phyloP scores from a whole-genome alignment of 2,888 invertebrate genomes.

The Polietes domitor region DNA sequence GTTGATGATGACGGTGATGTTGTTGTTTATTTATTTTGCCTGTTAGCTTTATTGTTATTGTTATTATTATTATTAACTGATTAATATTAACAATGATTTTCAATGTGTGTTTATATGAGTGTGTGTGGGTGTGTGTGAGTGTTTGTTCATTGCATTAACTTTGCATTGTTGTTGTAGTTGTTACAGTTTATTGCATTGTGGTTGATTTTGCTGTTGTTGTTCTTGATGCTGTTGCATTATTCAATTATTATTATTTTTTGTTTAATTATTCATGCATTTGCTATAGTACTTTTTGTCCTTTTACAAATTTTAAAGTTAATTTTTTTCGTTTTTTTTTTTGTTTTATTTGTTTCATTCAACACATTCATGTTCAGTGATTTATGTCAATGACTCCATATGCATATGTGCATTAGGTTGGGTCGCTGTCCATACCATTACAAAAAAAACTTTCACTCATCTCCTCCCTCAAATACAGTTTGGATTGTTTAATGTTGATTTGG shows the following conservation, averaged over 20 bases:
- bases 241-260: no score
- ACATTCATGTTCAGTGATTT: constrained; percentile 17
- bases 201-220: constrained; percentile 30
- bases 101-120: constrained; percentile 10
- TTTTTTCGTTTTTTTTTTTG: constrained; percentile 5
- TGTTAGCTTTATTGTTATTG: constrained; percentile 10
- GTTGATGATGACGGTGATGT: no score
- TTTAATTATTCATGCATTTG: constrained; percentile 39
- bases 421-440: no score
- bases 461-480: no score
- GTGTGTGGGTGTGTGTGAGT: constrained; percentile 16
- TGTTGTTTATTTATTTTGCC: constrained; percentile 37
- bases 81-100: constrained; percentile 47
- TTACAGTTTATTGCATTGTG: constrained; percentile 23
- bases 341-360: constrained; percentile 26
- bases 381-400: constrained; percentile 16
- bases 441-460: no score
- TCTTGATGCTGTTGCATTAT: constrained; percentile 43
- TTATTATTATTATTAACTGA: constrained; percentile 46
- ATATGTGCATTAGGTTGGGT: neutral
- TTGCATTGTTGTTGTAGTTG: constrained; percentile 28
- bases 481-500: no score
- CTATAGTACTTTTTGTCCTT: constrained; percentile 6
- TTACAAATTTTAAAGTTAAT: neutral
- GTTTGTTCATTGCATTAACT: constrained; percentile 42